Evolutionary conservation across 2,888 invertebrate species (phyloP).

Genomic region (Zaprionus bogoriensis): DNA sequence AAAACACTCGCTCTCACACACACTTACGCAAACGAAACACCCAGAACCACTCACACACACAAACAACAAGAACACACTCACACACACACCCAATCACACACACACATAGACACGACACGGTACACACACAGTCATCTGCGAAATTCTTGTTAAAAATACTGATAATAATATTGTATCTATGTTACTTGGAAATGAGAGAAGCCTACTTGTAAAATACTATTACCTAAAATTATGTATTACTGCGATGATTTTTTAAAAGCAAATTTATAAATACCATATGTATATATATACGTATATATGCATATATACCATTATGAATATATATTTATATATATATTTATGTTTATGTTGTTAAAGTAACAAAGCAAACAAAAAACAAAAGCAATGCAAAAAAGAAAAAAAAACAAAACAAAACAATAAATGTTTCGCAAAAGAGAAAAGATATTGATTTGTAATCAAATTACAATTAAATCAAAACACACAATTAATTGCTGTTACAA

Average conservation of each 20-base stretch:
- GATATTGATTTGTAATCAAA: constrained; percentile 70
- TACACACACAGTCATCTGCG: constrained; percentile 53
- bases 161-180: constrained; percentile 65
- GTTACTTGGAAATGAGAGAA: constrained; percentile 61
- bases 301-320: constrained; percentile 23
- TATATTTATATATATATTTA: constrained; percentile 70
- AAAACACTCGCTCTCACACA: constrained; percentile 72
- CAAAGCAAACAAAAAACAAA: constrained; percentile 42
- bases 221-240: constrained; percentile 69
- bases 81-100: constrained; percentile 16
- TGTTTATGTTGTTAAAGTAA: constrained; percentile 77
- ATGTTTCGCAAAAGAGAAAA: constrained; percentile 28
- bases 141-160: constrained; percentile 75
- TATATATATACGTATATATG: constrained; percentile 50
- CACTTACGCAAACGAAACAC: constrained; percentile 4
- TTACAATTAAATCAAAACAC: constrained; percentile 60
- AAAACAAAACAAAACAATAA: constrained; percentile 26
- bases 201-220: constrained; percentile 70
- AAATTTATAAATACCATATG: constrained; percentile 64
- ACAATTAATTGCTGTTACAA: constrained; percentile 27
- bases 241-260: constrained; percentile 60
- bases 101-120: too few species aligned
- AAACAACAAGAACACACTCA: constrained; percentile 17
- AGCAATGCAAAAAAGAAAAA: constrained; percentile 35
- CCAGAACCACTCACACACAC: constrained; percentile 25